A percentile compares a stretch with the other conserved stretches of the same genome.
Evolutionary conservation across 2,797 vertebrate species (phyloP).

Genomic region (Microtus obscurus): DNA sequence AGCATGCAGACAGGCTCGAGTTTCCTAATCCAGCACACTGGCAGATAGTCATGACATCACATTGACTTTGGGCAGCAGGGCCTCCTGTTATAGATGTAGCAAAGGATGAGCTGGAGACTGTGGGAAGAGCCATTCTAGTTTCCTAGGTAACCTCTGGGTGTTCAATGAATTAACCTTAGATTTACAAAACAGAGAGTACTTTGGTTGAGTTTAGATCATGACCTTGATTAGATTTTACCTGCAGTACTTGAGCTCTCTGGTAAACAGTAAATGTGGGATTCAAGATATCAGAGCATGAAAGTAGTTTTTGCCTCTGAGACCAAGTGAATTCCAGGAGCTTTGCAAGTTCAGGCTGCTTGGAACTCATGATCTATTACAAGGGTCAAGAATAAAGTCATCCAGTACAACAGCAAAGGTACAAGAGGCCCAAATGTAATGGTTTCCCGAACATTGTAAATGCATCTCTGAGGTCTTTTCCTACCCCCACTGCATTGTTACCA

Average conservation of each 20-base stretch:
- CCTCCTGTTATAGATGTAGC: not conserved
- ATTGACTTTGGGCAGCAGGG: not conserved
- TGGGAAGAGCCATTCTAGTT: not conserved
- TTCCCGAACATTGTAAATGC: not conserved
- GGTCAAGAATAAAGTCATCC: not conserved
- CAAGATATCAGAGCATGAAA: not conserved
- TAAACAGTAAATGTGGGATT: not conserved
- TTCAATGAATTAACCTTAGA: not conserved
- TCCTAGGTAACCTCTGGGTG: not conserved
- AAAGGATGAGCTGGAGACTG: not conserved
- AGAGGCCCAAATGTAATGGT: not conserved
- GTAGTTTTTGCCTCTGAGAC: not conserved
- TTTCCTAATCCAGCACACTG: not conserved
- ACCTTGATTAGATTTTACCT: not conserved
- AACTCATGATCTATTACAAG: not conserved
- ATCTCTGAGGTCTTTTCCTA: not conserved
- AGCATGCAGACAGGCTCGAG: not conserved
- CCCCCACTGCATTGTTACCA: not conserved
- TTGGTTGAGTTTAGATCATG: not conserved
- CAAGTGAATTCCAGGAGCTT: not conserved
- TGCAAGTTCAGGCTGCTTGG: not conserved
- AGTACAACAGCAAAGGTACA: not conserved
- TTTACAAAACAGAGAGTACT: slow-evolving; percentile 4
- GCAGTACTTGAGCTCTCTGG: not conserved
- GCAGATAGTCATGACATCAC: not conserved